A percentile compares a stretch with the other conserved stretches of the same genome.
These are phyloP conservation scores for Ammodytes marinus DNA, from an alignment of 2,113 vertebrate genomes.

Conservation along the genomic window DNA sequence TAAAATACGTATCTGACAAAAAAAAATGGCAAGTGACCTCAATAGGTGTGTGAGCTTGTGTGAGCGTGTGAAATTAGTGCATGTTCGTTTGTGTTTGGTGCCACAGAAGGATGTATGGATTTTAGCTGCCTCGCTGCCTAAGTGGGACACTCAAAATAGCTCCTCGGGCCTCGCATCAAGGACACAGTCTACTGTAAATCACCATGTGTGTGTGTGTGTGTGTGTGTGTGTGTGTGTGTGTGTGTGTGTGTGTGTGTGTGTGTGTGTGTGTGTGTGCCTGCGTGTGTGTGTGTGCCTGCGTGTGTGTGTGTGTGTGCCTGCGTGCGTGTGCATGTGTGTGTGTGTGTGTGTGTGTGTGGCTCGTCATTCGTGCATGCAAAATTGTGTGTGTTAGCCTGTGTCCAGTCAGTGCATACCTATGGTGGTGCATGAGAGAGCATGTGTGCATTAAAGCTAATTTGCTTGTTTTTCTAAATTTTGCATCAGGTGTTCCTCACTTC, in stretches of 20 bases:
- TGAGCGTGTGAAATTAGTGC: not conserved
- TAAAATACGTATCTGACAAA: not conserved
- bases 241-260: no score
- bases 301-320: conserved; percentile 16
- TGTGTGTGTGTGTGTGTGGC: conserved; percentile 15
- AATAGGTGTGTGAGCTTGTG: conserved; percentile 4
- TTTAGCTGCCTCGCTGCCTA: conserved; percentile 80
- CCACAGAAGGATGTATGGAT: conserved; percentile 70
- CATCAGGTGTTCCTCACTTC: conserved; percentile 52
- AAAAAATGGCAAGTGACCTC: not conserved
- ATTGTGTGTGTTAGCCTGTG: not conserved
- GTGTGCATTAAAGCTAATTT: conserved; percentile 34
- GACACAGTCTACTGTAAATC: conserved; percentile 61
- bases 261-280: conserved; percentile 19
- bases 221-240: not conserved
- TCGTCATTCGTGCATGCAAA: not conserved
- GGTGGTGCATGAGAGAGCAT: conserved; percentile 10
- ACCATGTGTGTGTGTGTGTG: conserved; percentile 24
- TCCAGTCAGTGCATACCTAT: not conserved
- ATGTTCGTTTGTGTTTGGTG: conserved; percentile 35
- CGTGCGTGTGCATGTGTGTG: conserved; percentile 12
- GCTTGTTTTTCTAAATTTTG: conserved; percentile 26
- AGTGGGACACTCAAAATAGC: conserved; percentile 81
- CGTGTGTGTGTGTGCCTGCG: conserved; percentile 16
- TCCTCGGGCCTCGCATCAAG: conserved; percentile 62